Percentiles rank a stretch among this genome's conserved stretches.
Evolutionary conservation across 1,140 invertebrate species (phyloP).

Genomic region (Thaumatotibia leucotreta): DNA sequence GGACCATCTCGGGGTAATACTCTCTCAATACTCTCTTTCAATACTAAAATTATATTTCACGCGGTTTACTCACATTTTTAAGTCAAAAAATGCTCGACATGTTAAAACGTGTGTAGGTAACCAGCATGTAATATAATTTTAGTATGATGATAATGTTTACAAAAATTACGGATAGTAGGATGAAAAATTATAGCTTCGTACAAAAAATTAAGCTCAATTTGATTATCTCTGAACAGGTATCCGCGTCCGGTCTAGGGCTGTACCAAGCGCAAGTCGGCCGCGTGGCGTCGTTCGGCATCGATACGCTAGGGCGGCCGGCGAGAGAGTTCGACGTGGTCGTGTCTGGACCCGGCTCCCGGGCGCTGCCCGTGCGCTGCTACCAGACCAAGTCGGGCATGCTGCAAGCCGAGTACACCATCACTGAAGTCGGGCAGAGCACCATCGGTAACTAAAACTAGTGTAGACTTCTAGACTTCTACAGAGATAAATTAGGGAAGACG

Average conservation of each 20-base stretch:
- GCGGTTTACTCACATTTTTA: too few relatives aligned
- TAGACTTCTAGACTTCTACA: too few relatives aligned
- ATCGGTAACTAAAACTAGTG: constrained; percentile 74
- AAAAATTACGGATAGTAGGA: too few relatives aligned
- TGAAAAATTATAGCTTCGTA: too few relatives aligned
- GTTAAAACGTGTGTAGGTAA: too few relatives aligned
- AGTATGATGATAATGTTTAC: too few relatives aligned
- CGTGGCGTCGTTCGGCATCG: constrained; percentile 91
- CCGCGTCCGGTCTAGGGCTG: constrained; percentile 86
- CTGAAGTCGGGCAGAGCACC: constrained; percentile 82
- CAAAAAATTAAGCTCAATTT: neutral
- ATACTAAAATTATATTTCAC: too few relatives aligned
- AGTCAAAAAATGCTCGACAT: too few relatives aligned
- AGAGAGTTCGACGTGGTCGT: constrained; percentile 95
- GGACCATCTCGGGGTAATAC: too few relatives aligned
- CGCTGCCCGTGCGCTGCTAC: constrained; percentile 94
- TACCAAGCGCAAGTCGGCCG: constrained; percentile 89
- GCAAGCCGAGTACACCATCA: constrained; percentile 94
- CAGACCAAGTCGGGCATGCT: constrained; percentile 96
- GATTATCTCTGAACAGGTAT: constrained; percentile 68
- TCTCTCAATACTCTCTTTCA: too few relatives aligned
- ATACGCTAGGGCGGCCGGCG: constrained; percentile 89
- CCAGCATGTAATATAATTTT: too few relatives aligned
- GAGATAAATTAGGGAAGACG: too few relatives aligned
- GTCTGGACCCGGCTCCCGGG: constrained; percentile 91